Percentiles rank a stretch among this genome's conserved stretches.
These are phyloP conservation scores for Melanotaenia nigrans DNA, from an alignment of 2,797 vertebrate species.

Conservation along the genomic window DNA sequence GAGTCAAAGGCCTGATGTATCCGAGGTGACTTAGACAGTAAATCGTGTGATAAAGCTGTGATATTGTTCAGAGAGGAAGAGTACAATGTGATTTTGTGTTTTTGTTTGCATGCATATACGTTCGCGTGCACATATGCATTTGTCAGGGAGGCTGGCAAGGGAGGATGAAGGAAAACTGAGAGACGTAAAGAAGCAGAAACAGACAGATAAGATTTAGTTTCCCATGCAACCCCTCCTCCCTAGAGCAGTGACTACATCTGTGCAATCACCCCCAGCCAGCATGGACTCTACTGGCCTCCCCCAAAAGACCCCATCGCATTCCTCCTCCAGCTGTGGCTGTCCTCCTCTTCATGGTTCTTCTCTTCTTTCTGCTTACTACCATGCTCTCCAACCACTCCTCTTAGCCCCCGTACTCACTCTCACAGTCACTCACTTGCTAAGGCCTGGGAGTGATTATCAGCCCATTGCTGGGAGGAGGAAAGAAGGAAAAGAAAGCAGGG, in stretches of 20 bases:
- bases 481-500: constrained; percentile 66
- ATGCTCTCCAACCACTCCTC: constrained; percentile 81
- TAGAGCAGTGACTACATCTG: constrained; percentile 74
- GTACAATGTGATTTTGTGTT: background rate
- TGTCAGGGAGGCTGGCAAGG: constrained; percentile 29
- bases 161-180: constrained; percentile 49
- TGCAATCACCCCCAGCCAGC: constrained; percentile 71
- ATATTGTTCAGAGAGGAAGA: constrained; percentile 22
- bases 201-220: constrained; percentile 70
- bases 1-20: background rate
- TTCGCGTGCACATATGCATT: constrained; percentile 23
- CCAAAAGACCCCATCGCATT: constrained; percentile 75
- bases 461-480: constrained; percentile 64
- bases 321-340: constrained; percentile 83
- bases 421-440: constrained; percentile 63
- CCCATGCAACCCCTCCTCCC: constrained; percentile 71
- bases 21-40: constrained; percentile 24
- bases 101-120: constrained; percentile 10
- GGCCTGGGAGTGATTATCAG: constrained; percentile 80
- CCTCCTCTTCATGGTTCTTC: constrained; percentile 67
- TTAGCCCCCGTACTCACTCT: constrained; percentile 69
- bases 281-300: constrained; percentile 68
- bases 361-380: constrained; percentile 72
- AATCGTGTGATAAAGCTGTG: constrained; percentile 28
- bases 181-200: constrained; percentile 53